Evolutionary conservation across 1,140 invertebrate genomes (phyloP).

Genomic region (Zaprionus tsacasi): DNA sequence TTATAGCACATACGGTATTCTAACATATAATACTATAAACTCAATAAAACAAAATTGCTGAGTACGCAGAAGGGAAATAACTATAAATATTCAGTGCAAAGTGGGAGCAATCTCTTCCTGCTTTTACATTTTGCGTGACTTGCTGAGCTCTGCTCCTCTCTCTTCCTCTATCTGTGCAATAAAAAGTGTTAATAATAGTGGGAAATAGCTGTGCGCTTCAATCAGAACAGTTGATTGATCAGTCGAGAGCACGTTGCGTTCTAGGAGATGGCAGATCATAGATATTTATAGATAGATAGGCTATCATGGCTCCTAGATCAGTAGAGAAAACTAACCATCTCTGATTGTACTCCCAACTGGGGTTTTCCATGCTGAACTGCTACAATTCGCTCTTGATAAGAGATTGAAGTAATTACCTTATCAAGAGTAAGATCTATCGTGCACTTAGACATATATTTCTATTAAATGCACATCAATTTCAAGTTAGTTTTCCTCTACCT

Average conservation of each 20-base stretch:
- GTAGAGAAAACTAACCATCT: neutral
- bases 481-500: neutral
- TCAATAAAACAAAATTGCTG: neutral
- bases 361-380: neutral
- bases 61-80: conserved; percentile 6
- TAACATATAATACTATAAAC: neutral
- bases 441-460: neutral
- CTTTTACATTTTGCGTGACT: conserved; percentile 54
- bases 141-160: conserved; percentile 20
- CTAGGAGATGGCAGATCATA: neutral
- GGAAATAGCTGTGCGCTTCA: conserved; percentile 29
- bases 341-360: neutral
- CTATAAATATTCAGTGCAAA: conserved; percentile 26
- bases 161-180: conserved; percentile 10
- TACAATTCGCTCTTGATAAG: neutral
- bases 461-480: neutral
- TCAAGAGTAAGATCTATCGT: neutral
- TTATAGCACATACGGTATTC: neutral
- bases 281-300: neutral
- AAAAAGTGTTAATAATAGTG: conserved; percentile 29
- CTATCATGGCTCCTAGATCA: neutral
- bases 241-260: neutral
- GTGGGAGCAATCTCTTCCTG: conserved; percentile 48
- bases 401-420: neutral
- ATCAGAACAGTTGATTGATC: conserved; percentile 19